phyloP scores from a whole-genome alignment of 2,797 vertebrate genomes.

The Macropus fuliginosus region DNA sequence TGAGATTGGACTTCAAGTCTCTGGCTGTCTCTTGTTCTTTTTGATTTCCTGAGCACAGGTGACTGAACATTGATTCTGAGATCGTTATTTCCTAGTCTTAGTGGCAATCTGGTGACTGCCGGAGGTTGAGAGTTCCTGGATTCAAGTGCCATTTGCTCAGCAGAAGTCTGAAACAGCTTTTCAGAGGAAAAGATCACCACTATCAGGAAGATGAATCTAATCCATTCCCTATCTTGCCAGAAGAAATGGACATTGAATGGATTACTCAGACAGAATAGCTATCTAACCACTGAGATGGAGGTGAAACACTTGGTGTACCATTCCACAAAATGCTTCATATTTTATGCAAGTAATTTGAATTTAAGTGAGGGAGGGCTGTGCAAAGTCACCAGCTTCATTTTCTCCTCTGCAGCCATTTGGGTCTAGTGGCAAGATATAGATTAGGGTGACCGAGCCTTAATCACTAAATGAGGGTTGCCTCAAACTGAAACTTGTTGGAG shows the following conservation, averaged over 20 bases:
- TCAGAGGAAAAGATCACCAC: neutral
- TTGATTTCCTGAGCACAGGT: neutral
- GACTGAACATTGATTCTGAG: neutral
- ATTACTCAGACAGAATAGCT: neutral
- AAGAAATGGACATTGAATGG: neutral
- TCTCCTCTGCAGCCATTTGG: no score
- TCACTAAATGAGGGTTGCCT: no score
- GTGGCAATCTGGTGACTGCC: neutral
- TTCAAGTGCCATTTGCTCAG: neutral
- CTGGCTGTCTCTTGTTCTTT: neutral
- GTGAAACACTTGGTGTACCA: neutral
- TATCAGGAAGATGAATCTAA: neutral
- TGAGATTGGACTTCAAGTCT: neutral
- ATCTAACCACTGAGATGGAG: neutral
- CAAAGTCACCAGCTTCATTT: no score
- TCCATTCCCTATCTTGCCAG: neutral
- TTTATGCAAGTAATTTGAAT: no score
- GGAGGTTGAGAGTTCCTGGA: neutral
- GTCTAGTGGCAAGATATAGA: no score
- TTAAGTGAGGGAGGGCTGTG: no score
- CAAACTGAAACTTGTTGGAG: no score
- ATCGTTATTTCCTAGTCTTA: neutral
- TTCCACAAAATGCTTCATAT: neutral
- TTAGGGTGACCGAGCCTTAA: no score
- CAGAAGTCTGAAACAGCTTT: neutral